Percentiles rank a stretch among this genome's conserved stretches.
phyloP scores from a whole-genome alignment of 1,140 invertebrate species.

The Mylabris phalerata region DNA sequence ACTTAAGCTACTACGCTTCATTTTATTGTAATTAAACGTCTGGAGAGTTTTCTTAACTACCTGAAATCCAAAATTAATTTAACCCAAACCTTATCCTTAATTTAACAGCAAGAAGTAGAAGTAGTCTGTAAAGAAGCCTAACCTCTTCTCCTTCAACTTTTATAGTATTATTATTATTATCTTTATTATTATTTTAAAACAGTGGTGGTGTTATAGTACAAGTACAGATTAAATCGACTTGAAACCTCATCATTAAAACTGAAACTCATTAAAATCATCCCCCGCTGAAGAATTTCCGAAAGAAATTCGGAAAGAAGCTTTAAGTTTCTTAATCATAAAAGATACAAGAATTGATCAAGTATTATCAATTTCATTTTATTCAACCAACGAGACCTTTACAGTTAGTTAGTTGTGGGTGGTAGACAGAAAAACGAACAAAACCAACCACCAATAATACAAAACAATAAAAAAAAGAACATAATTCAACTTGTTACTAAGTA shows the following conservation, averaged over 20 bases:
- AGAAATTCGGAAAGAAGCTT: not conserved
- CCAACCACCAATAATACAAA: no score
- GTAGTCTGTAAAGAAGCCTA: constrained; percentile 21
- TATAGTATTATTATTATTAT: no score
- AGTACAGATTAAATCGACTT: constrained; percentile 21
- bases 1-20: constrained; percentile 17
- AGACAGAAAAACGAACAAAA: no score
- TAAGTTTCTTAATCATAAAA: no score
- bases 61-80: constrained; percentile 29
- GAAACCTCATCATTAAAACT: constrained; percentile 24
- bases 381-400: no score
- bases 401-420: no score
- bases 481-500: constrained; percentile 10
- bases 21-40: constrained; percentile 29
- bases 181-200: no score
- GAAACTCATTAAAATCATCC: constrained; percentile 16
- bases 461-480: constrained; percentile 3
- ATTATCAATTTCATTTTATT: no score
- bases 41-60: constrained; percentile 26
- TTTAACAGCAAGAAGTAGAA: constrained; percentile 10
- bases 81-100: constrained; percentile 23
- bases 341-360: no score
- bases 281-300: not conserved
- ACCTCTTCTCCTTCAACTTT: no score
- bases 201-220: not conserved